Evolutionary conservation across 2,888 invertebrate genomes (phyloP).

Genomic region (Cryptus viduatorius): DNA sequence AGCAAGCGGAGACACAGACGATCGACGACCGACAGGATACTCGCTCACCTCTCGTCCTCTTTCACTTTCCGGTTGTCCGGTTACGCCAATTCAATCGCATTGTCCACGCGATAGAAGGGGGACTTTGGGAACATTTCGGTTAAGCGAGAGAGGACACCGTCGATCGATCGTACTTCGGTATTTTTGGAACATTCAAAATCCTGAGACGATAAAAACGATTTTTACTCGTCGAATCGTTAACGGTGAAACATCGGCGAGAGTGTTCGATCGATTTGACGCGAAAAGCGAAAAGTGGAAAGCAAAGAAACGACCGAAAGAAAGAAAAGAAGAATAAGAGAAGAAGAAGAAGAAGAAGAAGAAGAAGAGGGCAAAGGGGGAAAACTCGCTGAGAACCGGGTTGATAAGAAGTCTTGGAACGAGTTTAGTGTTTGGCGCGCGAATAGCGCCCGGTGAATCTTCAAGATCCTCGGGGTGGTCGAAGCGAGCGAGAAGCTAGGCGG

Average conservation of each 20-base stretch:
- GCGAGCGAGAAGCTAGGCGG: constrained; percentile 15
- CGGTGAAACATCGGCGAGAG: not conserved
- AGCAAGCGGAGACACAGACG: constrained; percentile 53
- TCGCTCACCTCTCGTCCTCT: constrained; percentile 46
- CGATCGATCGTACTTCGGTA: no score
- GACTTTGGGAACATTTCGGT: not conserved
- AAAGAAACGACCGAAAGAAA: not conserved
- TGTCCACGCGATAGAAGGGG: not conserved
- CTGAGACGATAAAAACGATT: no score
- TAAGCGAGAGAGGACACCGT: not conserved
- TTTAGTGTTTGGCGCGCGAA: constrained; percentile 54
- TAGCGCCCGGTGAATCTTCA: constrained; percentile 51
- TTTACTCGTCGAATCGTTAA: not conserved
- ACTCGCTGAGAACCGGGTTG: constrained; percentile 52
- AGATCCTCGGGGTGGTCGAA: constrained; percentile 59
- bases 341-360: not conserved
- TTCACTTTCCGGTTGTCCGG: constrained; percentile 42
- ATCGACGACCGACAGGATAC: constrained; percentile 63
- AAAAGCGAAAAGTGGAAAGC: not conserved
- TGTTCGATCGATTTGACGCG: not conserved
- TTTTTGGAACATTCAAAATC: no score
- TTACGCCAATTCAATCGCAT: not conserved
- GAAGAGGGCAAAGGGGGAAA: constrained; percentile 4
- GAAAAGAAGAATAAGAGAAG: not conserved
- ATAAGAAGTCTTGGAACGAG: constrained; percentile 61